These are phyloP conservation scores for Gastracanthus pulcherrimus DNA, from an alignment of 2,888 invertebrate genomes.

Conservation along the genomic window DNA sequence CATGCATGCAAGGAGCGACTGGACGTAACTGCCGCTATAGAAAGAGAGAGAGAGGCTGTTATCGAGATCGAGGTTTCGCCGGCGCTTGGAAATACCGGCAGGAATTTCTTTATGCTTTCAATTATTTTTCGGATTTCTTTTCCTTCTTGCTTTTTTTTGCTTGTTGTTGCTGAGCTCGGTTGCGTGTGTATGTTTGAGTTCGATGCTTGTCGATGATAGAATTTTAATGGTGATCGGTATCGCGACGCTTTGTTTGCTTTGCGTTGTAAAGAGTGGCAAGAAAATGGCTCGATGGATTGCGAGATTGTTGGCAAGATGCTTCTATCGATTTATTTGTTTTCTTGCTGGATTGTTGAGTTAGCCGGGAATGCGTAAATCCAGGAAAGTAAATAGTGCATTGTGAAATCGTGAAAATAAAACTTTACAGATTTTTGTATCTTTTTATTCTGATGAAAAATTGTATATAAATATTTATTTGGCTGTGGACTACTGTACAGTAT, in stretches of 20 bases:
- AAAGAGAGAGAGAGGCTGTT: no score
- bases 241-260: constrained; percentile 14
- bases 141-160: background rate
- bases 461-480: no score
- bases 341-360: no score
- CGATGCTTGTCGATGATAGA: background rate
- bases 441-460: no score
- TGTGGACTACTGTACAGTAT: no score
- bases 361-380: no score
- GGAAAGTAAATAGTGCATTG: no score
- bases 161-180: no score
- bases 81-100: background rate
- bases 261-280: background rate
- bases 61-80: constrained; percentile 24
- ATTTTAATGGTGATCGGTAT: constrained; percentile 29
- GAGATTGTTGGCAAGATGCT: background rate
- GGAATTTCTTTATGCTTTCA: constrained; percentile 5
- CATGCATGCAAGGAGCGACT: no score
- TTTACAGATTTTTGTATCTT: no score
- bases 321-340: background rate
- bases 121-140: constrained; percentile 12
- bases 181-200: background rate
- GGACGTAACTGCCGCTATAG: no score
- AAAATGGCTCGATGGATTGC: background rate
- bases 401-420: no score